Evolutionary conservation across 2,888 invertebrate species (phyloP).

Genomic region (Augiades crinisus): DNA sequence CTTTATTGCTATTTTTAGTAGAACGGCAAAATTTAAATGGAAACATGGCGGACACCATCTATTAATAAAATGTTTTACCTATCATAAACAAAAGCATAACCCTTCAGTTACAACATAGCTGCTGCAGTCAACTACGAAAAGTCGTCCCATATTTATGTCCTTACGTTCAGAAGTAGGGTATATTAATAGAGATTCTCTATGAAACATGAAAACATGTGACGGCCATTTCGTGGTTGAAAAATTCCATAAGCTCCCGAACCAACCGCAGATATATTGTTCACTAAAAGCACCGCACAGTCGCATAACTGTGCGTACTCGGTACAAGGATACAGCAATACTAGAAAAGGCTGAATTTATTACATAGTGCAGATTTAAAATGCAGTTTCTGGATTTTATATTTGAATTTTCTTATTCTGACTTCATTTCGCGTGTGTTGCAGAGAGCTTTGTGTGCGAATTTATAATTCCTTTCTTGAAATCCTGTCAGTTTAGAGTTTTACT

Average conservation of each 20-base stretch:
- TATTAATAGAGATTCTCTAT: neutral
- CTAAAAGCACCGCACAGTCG: too few species aligned
- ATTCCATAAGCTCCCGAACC: neutral
- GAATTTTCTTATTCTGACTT: constrained; percentile 4
- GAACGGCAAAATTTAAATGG: too few species aligned
- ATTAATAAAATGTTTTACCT: too few species aligned
- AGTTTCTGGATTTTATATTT: constrained; percentile 12
- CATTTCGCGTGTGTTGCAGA: constrained; percentile 10
- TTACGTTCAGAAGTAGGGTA: neutral
- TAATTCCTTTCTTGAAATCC: neutral
- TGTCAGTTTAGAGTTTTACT: neutral
- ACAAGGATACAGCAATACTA: neutral
- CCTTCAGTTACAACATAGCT: neutral
- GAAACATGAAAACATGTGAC: neutral
- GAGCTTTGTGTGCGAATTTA: neutral
- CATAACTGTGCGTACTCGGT: neutral
- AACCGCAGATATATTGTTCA: neutral
- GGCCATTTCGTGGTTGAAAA: neutral
- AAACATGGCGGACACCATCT: too few species aligned
- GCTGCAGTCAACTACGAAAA: too few species aligned
- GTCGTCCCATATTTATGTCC: too few species aligned
- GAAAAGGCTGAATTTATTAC: neutral
- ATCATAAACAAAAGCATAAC: too few species aligned
- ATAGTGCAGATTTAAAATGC: constrained; percentile 4
- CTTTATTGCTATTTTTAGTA: too few species aligned